Conservation (phyloP, 2,888 invertebrate species). For the Hirtodrosophila histrioides region DNA sequence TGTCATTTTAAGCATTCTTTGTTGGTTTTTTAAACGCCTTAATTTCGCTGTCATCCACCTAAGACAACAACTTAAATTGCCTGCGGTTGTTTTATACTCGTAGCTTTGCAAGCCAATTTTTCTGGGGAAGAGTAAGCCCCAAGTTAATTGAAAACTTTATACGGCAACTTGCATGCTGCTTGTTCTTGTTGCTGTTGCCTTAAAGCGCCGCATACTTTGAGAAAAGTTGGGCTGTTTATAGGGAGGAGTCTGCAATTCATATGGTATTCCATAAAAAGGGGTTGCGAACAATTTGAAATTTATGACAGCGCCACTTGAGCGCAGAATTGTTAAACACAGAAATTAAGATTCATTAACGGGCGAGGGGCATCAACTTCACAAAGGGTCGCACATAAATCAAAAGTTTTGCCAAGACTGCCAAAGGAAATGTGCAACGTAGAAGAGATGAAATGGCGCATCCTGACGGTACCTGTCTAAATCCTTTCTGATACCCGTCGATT, state of each 20-base stretch:
- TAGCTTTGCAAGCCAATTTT: constrained; percentile 14
- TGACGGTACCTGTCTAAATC: neutral
- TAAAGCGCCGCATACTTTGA: too few species aligned
- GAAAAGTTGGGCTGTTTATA: neutral
- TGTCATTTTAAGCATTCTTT: too few species aligned
- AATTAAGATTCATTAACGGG: constrained; percentile 73
- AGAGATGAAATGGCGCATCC: constrained; percentile 22
- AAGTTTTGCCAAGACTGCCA: constrained; percentile 26
- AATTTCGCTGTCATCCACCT: neutral
- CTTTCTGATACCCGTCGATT: neutral
- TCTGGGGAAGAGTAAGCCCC: neutral
- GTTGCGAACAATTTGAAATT: constrained; percentile 65
- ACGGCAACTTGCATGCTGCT: constrained; percentile 32
- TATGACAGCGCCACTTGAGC: constrained; percentile 57
- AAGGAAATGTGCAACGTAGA: constrained; percentile 13
- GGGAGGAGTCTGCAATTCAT: constrained; percentile 3
- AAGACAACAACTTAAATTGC: constrained; percentile 33
- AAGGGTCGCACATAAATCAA: constrained; percentile 52
- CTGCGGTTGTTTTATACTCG: constrained; percentile 17
- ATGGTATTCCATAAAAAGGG: constrained; percentile 31
- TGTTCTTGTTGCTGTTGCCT: neutral
- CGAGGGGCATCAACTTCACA: constrained; percentile 16
- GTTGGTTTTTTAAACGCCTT: too few species aligned
- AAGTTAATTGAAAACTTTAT: constrained; percentile 40
- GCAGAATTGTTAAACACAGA: constrained; percentile 51